Percentiles rank a stretch among this genome's conserved stretches.
Conservation (phyloP, 1,140 invertebrate genomes). For the Hyles euphorbiae region DNA sequence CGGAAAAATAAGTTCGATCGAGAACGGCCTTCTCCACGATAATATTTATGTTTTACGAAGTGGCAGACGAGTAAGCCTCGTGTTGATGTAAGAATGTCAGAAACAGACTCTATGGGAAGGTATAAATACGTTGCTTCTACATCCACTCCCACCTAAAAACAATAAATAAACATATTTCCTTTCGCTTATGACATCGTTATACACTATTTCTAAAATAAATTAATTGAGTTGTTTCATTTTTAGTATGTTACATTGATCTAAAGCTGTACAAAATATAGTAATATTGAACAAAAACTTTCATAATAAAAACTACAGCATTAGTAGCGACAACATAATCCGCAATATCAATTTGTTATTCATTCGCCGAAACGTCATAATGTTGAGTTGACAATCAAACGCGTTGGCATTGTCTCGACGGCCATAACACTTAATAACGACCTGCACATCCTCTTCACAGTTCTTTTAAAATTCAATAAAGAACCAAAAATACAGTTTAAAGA, state of each 20-base stretch:
- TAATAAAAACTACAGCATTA: no score
- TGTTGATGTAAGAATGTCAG: conserved; percentile 58
- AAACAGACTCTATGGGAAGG: conserved; percentile 30
- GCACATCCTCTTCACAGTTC: conserved; percentile 17
- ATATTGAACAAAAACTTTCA: no score
- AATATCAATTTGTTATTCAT: no score
- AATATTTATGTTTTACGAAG: conserved; percentile 73
- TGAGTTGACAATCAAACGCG: no score
- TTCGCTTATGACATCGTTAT: conserved; percentile 17
- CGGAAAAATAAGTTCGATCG: conserved; percentile 71
- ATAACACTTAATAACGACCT: conserved; percentile 1
- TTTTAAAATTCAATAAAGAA: conserved; percentile 60
- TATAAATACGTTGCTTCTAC: conserved; percentile 22
- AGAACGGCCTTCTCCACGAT: conserved; percentile 68
- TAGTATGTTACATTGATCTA: no score
- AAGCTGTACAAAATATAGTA: no score
- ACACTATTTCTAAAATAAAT: neutral
- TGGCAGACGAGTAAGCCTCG: conserved; percentile 41
- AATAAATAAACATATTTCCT: conserved; percentile 29
- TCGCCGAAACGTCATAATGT: no score
- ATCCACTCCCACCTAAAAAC: conserved; percentile 20
- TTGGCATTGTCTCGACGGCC: neutral
- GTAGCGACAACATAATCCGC: no score
- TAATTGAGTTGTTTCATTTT: no score
- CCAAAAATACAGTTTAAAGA: conserved; percentile 55